These are phyloP conservation scores for Basileuterus tristriatus DNA, from an alignment of 2,797 vertebrate species.

Conservation along the genomic window DNA sequence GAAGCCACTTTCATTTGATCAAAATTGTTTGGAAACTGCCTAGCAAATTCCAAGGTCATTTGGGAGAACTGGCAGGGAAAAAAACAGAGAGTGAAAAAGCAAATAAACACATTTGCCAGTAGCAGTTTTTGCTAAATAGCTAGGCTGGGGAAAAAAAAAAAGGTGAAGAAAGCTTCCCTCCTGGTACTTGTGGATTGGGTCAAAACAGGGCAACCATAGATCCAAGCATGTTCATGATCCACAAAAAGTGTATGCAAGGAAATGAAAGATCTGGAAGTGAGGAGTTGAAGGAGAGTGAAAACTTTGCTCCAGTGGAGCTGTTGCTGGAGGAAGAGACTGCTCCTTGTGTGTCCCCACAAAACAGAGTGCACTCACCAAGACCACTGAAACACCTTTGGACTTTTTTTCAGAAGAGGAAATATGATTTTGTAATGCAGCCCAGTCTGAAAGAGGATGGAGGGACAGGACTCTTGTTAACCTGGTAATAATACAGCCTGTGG, in stretches of 20 bases:
- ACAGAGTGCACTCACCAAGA: rapidly evolving
- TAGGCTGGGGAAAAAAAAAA: neutral
- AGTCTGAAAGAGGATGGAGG: neutral
- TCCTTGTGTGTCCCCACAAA: neutral
- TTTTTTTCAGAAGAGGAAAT: neutral
- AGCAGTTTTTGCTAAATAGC: neutral
- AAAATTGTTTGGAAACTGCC: neutral
- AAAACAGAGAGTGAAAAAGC: neutral
- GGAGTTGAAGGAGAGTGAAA: neutral
- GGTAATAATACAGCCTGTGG: neutral
- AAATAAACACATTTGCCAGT: neutral
- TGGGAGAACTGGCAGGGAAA: neutral
- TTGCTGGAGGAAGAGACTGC: neutral
- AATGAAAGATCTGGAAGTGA: neutral
- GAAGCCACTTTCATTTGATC: neutral
- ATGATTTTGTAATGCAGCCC: neutral
- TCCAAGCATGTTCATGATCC: neutral
- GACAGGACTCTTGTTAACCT: neutral
- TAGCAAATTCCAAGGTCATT: neutral
- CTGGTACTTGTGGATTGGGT: neutral
- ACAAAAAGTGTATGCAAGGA: rapidly evolving
- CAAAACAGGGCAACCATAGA: neutral
- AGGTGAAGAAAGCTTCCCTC: neutral
- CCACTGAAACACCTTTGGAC: neutral
- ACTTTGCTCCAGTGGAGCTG: neutral